Conservation (phyloP, 2,113 vertebrate genomes). For the Tor tambroides region DNA sequence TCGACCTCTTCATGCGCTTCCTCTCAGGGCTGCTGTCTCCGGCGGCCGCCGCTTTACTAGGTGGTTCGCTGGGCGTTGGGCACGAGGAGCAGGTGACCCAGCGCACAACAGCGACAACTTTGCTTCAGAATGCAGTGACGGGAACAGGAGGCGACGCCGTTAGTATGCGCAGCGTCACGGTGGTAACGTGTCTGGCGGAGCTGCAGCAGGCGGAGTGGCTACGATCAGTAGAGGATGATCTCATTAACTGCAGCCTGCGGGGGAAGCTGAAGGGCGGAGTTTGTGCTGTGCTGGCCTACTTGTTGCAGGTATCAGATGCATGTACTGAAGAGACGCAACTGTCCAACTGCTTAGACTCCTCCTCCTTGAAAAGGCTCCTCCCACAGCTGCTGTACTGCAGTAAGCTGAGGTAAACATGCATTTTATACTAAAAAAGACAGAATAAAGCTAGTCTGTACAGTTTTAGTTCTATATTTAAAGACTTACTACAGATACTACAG, state of each 20-base stretch:
- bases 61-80: constrained; percentile 78
- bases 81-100: constrained; percentile 81
- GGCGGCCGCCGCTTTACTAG: constrained; percentile 71
- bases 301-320: constrained; percentile 85
- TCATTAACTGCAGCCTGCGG: constrained; percentile 73
- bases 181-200: constrained; percentile 86
- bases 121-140: constrained; percentile 81
- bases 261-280: constrained; percentile 77
- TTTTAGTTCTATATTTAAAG: not conserved
- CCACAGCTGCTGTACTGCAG: constrained; percentile 92
- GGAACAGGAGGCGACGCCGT: constrained; percentile 61
- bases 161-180: constrained; percentile 81
- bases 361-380: constrained; percentile 84
- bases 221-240: constrained; percentile 79
- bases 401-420: constrained; percentile 80
- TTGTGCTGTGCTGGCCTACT: constrained; percentile 85
- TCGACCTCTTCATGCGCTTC: constrained; percentile 91
- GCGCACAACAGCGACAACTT: constrained; percentile 70
- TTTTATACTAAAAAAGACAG: not conserved
- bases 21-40: constrained; percentile 87
- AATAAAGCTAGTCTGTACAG: not conserved
- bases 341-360: constrained; percentile 80
- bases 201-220: constrained; percentile 81
- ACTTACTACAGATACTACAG: not conserved
- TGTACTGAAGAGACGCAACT: constrained; percentile 83